These are phyloP conservation scores for Macrosteles quadrilineatus DNA, from an alignment of 1,140 invertebrate genomes.

Conservation along the genomic window DNA sequence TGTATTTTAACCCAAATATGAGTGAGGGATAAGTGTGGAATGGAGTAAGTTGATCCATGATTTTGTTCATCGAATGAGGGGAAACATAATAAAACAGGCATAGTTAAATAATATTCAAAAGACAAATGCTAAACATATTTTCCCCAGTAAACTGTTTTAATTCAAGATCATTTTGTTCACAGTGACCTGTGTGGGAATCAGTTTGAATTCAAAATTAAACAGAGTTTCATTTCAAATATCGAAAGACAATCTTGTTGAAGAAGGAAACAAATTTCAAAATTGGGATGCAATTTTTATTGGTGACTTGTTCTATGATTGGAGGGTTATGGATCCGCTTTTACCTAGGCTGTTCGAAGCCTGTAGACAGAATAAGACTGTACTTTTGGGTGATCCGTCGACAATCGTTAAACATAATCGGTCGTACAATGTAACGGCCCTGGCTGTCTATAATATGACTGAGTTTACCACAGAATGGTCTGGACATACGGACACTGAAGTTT, in stretches of 20 bases:
- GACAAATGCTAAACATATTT: too few relatives aligned
- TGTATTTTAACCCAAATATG: too few relatives aligned
- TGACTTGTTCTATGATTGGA: constrained; percentile 8
- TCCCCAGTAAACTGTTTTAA: too few relatives aligned
- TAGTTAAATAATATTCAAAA: too few relatives aligned
- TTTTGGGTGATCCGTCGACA: neutral
- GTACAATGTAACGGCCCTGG: neutral
- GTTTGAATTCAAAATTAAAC: constrained; percentile 11
- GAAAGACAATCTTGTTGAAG: neutral
- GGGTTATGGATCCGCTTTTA: neutral
- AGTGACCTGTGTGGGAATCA: constrained; percentile 13
- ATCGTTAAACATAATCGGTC: neutral
- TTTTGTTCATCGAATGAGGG: too few relatives aligned
- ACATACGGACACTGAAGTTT: neutral
- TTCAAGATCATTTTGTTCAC: constrained; percentile 12
- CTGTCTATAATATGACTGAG: neutral
- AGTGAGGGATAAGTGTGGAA: too few relatives aligned
- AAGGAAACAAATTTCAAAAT: neutral
- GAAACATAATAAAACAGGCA: too few relatives aligned
- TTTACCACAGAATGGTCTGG: neutral
- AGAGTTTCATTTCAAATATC: neutral
- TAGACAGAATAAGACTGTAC: neutral
- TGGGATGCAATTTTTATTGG: constrained; percentile 8
- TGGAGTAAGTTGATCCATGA: too few relatives aligned
- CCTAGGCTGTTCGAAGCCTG: neutral